A percentile compares a stretch with the other conserved stretches of the same genome.
Conservation (phyloP, 2,113 vertebrate genomes). For the Eudyptes chrysolophus region DNA sequence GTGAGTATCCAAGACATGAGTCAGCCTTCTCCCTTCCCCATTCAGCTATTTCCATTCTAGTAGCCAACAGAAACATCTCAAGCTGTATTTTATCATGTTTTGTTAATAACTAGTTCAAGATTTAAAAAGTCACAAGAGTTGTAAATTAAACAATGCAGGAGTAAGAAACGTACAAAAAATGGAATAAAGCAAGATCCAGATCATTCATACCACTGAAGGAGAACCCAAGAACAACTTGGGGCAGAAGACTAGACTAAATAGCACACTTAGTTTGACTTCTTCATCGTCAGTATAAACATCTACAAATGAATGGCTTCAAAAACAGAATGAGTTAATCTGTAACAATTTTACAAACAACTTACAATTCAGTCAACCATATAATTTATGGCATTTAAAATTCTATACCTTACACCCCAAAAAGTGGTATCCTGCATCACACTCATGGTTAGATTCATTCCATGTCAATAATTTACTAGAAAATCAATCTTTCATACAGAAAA, state of each 20-base stretch:
- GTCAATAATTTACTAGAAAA: background rate
- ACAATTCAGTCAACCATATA: background rate
- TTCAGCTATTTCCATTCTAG: background rate
- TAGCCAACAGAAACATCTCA: background rate
- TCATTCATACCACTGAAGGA: background rate
- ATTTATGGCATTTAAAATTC: background rate
- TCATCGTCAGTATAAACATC: background rate
- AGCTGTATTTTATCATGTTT: background rate
- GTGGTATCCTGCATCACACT: background rate
- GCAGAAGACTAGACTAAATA: background rate
- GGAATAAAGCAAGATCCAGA: background rate
- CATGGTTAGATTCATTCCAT: background rate
- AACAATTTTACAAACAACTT: background rate
- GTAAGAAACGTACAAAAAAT: background rate
- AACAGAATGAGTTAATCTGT: background rate
- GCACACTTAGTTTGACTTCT: background rate
- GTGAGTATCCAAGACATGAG: background rate
- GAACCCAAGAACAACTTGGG: background rate
- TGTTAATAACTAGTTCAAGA: background rate
- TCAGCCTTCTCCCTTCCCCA: background rate
- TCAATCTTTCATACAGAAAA: background rate
- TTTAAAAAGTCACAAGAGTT: background rate
- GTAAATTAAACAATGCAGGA: background rate
- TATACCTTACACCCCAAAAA: background rate
- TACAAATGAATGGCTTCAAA: background rate